Evolutionary conservation across 2,113 vertebrate species (phyloP), one percentile per base, ranked within the genome.

Genomic region (Trematomus loennbergii): DNA sequence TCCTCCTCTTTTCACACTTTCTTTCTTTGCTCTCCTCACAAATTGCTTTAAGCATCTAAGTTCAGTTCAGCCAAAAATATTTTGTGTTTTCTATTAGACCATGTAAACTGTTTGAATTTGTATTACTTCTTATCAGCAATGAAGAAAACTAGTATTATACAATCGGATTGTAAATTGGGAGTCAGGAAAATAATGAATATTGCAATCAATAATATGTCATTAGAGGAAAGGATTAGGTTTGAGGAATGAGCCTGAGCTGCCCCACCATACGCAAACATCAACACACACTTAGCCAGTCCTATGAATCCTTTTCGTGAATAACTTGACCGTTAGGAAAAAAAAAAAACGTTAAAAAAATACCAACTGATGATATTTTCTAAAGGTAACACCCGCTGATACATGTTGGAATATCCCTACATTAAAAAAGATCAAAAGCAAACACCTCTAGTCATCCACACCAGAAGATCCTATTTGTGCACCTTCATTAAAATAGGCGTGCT

Each of bases 401-500:
- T 33, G 70, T 1, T 40, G 57, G 45, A 76, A 52, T 64, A 66
- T 50, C 33, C 45, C 55, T 65, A 69, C 16, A 69, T 53, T 2
- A 67, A 78, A 78, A 83, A 81, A 65, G 81, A 86, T 91, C 86
- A 91, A 91, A 92, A 48, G 22, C 49, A 82, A 80, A 82, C 33
- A 67, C 70, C 29, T 81, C 49, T 12, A 49, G 53, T 69, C 81
- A 73, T 45, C 33, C 49, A 59, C 54, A 62, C 15, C 71, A 83
- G 76, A 82, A 68, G 79, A 82, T 76, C 81, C 78, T 78, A 59
- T 87, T 83, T 74, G 78, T 81, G 69, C 79, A 84, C 85, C 78
- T 90, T 90, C 78, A 89, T 90, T 88, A 90, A 88, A 82, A 53
- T 55, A 63, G 54, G 43, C 64, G 87, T 85, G 88, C 83, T 86